Evolutionary conservation across 2,113 vertebrate genomes (phyloP), one percentile per base, ranked within the genome.

Genomic region (Orthonyx spaldingii): DNA sequence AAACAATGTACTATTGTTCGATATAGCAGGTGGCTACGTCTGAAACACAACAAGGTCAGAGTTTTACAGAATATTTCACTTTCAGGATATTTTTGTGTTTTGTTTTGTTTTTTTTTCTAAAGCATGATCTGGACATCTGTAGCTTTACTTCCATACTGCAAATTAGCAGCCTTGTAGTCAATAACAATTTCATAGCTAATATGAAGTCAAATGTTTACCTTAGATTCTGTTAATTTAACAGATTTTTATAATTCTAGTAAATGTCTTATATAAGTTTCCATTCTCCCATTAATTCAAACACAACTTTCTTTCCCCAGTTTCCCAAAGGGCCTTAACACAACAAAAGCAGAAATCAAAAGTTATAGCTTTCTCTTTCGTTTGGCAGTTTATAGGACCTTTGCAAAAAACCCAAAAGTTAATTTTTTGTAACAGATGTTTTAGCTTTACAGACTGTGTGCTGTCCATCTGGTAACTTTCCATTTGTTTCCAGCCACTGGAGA

Each of bases 401-500:
- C 35, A 85, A 90, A 66, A 11, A 47, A 83, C 50, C 78, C 20
- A 88, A 44, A 70, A 75, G 32, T 80, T 63, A 11, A 6, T 46
- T 52, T 87, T 82, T 87, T 57, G 2, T 39, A 69, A 57, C 42
- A 83, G 91, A 74, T 93, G 64, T 86, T 78, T 47, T 22, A 70
- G 68, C 35, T 90, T 75, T 89, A 55, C 46, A 74, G 39, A 83
- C 18, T 80, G 9, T 20, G 19, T 30, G 10, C 24, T 78, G 49
- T 59, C 76, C 52, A 66, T 70, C 64, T 81, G 65, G 11, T 79
- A 70, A 83, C 30, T 41, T 79, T 56, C 50, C 17, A 57, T 80
- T 82, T 93, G 37, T 80, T 94, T 87, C 27, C 85, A 96, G 96
- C 95, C 95, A 81, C 89, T 2, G 98, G 98, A 92, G 87, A 85